phyloP scores from a whole-genome alignment of 2,888 invertebrate genomes.

The Drosophila mettleri region DNA sequence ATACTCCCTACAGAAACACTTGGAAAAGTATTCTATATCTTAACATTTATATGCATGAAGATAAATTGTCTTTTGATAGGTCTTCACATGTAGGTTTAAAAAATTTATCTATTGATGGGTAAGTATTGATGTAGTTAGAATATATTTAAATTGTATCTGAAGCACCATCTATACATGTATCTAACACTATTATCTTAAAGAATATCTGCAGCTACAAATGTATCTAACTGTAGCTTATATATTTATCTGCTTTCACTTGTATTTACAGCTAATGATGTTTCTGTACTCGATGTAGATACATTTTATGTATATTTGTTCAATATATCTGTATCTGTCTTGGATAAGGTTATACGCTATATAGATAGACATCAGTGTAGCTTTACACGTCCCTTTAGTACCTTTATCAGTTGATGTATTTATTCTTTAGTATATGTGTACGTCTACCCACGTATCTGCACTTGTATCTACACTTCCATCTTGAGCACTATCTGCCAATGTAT shows the following conservation, averaged over 20 bases:
- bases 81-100: no score
- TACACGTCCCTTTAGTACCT: neutral
- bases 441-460: neutral
- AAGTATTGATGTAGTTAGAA: no score
- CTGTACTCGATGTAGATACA: neutral
- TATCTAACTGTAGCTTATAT: neutral
- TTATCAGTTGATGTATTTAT: neutral
- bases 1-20: no score
- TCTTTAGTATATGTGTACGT: neutral
- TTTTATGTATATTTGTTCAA: neutral
- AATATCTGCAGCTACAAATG: neutral
- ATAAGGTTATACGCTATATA: neutral
- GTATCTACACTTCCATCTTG: neutral
- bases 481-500: neutral
- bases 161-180: no score
- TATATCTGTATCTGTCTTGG: no score
- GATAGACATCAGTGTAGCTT: neutral
- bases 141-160: no score
- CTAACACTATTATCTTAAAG: neutral
- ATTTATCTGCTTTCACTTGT: no score
- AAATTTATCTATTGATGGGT: no score
- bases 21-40: no score
- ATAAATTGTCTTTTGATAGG: no score
- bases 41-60: no score
- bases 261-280: neutral